Evolutionary conservation across 2,888 invertebrate species (phyloP), one percentile per base, ranked within the genome.

Genomic region (Platypus cylindrus): DNA sequence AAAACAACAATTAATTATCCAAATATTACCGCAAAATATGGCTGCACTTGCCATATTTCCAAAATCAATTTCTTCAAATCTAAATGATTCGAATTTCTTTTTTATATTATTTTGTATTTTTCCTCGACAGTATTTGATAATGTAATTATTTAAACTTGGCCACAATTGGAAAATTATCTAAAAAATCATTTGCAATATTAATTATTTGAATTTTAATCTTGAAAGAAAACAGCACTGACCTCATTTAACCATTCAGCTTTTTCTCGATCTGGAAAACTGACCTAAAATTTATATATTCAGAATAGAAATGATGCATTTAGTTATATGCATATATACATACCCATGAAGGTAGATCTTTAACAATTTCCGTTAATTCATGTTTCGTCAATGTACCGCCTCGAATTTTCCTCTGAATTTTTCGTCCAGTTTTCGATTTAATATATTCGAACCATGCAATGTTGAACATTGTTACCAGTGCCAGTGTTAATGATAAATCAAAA

Each of bases 191-290:
- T 17, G 8, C 24, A 22, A 11, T n/a, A n/a, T n/a, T n/a, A n/a
- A n/a, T n/a, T n/a, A n/a, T n/a, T n/a, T n/a, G n/a, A 9, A 29
- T 3, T 17, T 8, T 5, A 3, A 29, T 16, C 3, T 11, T 8
- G 12, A 29, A 9, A 45, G 34, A 30, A 15, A 32, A 23, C 15
- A 29, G 17, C 15, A 31, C 38, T 42, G 48, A 54, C 53, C 41
- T 54, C 51, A 33, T 55, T 55, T 20, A 55, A 36, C 55, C 55
- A 55, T 38, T 55, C 54, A 5, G 55, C 55, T 26, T 49, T 44
- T 40, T 55, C 55, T 40, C 50, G 45, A 34, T 55, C 55, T 13
- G 55, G 55, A 43, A 54, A 55, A 30, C 45, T 48, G 4, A 55
- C 52, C 54, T 53, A 33, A 35, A 49, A 32, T 32, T 26, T 22